These are phyloP conservation scores for Calidris pugnax DNA, from an alignment of 2,113 vertebrate genomes.

Conservation along the genomic window DNA sequence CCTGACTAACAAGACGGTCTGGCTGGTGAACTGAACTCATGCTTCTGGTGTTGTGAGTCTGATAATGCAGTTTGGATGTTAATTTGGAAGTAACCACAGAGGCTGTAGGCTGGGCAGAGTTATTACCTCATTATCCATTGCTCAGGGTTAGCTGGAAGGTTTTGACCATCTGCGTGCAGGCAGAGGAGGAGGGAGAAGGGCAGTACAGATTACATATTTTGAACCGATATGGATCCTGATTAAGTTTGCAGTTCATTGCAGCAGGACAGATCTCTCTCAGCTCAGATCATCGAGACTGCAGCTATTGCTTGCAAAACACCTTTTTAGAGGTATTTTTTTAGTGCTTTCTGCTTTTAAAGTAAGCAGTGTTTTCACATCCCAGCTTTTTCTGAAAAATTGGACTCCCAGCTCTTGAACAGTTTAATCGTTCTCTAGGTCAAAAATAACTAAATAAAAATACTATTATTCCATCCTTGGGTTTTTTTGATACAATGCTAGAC, in stretches of 20 bases:
- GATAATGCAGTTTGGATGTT: conserved; percentile 15
- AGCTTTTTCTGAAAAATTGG: background rate
- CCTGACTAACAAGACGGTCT: conserved; percentile 3
- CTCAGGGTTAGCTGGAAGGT: conserved; percentile 27
- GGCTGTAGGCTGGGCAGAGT: background rate
- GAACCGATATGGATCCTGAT: background rate
- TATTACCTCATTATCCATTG: conserved; percentile 42
- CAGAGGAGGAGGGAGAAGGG: background rate
- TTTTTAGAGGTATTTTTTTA: background rate
- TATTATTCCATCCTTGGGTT: background rate
- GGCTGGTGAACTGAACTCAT: background rate
- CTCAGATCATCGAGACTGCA: background rate
- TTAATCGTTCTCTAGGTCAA: background rate
- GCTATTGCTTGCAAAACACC: background rate
- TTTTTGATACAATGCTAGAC: conserved; percentile 1
- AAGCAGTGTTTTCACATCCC: background rate
- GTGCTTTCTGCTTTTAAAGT: background rate
- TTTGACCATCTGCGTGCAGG: background rate
- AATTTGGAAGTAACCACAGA: conserved; percentile 3
- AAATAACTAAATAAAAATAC: conserved; percentile 23
- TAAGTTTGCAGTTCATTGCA: background rate
- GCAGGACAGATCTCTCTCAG: background rate
- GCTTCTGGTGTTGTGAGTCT: conserved; percentile 1
- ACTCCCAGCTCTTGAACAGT: background rate
- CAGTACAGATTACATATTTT: background rate